Evolutionary conservation across 2,888 invertebrate species (phyloP), one percentile per base, ranked within the genome.

Genomic region (Orthonychiurus folsomi): DNA sequence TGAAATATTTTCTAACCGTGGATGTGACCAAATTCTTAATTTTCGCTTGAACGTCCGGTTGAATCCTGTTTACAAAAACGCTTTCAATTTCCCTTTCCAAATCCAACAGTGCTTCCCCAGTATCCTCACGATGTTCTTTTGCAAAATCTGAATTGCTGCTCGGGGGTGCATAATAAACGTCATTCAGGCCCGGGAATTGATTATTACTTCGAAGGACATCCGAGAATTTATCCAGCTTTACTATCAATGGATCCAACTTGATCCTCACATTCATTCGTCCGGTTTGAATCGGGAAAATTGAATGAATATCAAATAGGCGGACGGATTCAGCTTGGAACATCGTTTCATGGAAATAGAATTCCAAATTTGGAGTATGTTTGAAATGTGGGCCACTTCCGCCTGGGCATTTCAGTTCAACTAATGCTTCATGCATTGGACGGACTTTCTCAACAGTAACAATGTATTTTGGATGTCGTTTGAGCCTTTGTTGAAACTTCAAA

Each of bases 201-300:
- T 37, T 37, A 3, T 20, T 20, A 18, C 56, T 61, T 15, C 63
- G n/a, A 1, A 61, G 61, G 18, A 66, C 50, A 24, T 69, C 69
- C 18, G 64, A 66, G 1, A 68, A 63, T 27, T 67, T 67, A 47
- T 71, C 69, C 60, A 71, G 56, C 1, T 55, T 59, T 15, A 71
- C 67, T 2, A 70, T 57, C 50, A 71, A 55, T n/a, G 69, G 69
- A 27, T 71, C 69, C 64, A 71, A 50, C 59, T 65, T 69, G 48
- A 71, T 62, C 52, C 68, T 67, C 3, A 71, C 69, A 47, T 58
- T 64, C 64, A 71, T 64, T 3, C 64, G 56, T 1, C 71, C 71
- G 0, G 69, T 65, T 50, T 71, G 71, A 26, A 71, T 63, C 2
- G 71, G 71, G 63, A 71, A 71, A 47, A 71, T 71, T n/a, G 69